Base-by-base conservation (phyloP, 2,113 vertebrate genomes). In the Ailuropoda melanoleuca region DNA sequence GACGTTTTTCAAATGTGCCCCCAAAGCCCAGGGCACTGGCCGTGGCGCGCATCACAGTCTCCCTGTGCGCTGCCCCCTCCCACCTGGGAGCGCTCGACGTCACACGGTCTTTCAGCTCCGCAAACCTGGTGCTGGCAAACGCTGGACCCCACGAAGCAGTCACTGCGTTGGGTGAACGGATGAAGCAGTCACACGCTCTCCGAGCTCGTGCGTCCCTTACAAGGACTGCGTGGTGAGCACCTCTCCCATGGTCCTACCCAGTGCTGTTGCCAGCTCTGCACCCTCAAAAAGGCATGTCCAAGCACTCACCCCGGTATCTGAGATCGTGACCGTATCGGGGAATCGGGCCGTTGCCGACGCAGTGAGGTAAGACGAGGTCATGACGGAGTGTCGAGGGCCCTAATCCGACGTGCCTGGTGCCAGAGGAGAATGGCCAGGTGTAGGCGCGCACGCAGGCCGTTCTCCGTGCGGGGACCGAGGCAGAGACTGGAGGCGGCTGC, bases 181-280 rank as follows among this genome's bases (percentile, higher is more conserved):
- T 5, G 8, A 18, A 19, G 23, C 24, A 43, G 9, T 0, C 3
- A 39, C 53, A 43, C 37, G 6, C 31, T 15, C 62, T 11, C 39
- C 11, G 3, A 21, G 17, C 50, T 37, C 15, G 1, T 11, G 6
- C 8, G 13, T 3, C 72, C 39, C 55, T n/a, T 37, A 19, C 23
- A 9, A 81, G 10, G 14, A 39, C 15, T 1, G 15, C 9, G 39
- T 31, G 5, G 26, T 4, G 26, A 14, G 34, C 6, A 15, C 1
- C 31, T 43, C 26, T 72, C 62, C 7, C 24, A 34, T 2, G 19
- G 18, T 55, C n/a, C 21, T 18, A 14, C 8, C 17, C 53, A 24
- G 2, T 2, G 13, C 31, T n/a, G 84, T n/a, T 1, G 4, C 43
- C 1, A 0, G 11, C 18, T 8, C 13, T 9, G 8, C 0, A 4